Conservation (phyloP, 2,888 invertebrate genomes). For the Yponomeuta evonymella region DNA sequence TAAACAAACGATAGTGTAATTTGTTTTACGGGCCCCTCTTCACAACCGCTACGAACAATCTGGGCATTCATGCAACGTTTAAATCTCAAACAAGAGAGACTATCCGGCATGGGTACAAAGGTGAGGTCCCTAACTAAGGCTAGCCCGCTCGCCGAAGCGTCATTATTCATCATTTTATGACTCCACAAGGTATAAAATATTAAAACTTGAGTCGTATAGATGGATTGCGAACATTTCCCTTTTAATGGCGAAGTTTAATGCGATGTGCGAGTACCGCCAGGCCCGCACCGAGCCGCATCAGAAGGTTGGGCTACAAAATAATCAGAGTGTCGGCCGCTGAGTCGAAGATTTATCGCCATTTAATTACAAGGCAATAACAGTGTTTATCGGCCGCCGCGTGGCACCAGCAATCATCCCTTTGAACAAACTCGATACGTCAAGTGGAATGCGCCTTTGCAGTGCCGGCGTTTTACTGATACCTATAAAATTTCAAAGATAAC, state of each 20-base stretch:
- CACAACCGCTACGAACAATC: constrained; percentile 46
- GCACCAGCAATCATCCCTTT: constrained; percentile 35
- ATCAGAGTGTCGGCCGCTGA: constrained; percentile 44
- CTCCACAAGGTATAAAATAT: constrained; percentile 67
- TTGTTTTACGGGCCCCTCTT: constrained; percentile 50
- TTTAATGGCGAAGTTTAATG: constrained; percentile 73
- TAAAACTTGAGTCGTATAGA: constrained; percentile 36
- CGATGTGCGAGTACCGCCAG: constrained; percentile 59
- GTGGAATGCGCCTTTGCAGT: constrained; percentile 68
- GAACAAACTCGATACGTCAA: constrained; percentile 30
- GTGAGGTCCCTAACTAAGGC: constrained; percentile 66
- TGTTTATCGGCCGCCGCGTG: constrained; percentile 50
- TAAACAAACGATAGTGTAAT: constrained; percentile 43
- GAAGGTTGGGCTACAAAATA: constrained; percentile 42
- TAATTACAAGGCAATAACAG: constrained; percentile 62
- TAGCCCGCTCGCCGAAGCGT: constrained; percentile 70
- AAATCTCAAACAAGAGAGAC: constrained; percentile 67
- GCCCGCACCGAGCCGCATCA: constrained; percentile 50
- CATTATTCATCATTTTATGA: constrained; percentile 76
- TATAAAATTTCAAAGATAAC: constrained; percentile 76
- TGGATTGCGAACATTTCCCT: constrained; percentile 74
- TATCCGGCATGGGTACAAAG: constrained; percentile 61
- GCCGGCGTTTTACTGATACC: constrained; percentile 73
- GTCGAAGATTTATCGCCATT: constrained; percentile 58
- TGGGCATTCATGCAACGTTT: constrained; percentile 56